phyloP scores from a whole-genome alignment of 2,113 vertebrate genomes.

The Phaetusa simplex region DNA sequence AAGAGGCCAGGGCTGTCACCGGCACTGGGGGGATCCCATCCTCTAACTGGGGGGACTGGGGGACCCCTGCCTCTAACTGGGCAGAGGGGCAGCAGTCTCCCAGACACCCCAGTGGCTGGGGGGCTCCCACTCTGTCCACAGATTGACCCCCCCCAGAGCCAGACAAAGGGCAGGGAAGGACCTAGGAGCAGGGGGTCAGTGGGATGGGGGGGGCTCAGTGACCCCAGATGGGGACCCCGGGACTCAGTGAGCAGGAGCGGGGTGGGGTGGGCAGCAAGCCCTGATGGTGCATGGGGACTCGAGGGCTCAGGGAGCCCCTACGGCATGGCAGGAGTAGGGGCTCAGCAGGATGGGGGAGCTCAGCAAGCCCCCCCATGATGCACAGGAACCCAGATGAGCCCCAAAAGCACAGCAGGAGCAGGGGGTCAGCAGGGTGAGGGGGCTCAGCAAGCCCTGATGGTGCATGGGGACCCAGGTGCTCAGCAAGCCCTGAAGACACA shows the following conservation, averaged over 20 bases:
- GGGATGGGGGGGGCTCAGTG: background rate
- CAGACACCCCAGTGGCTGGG: background rate
- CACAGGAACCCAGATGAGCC: no score
- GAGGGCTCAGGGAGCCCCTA: fast-evolving
- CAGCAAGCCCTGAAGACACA: background rate
- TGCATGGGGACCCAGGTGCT: background rate
- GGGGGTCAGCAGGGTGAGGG: background rate
- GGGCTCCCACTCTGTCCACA: background rate
- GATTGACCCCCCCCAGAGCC: background rate
- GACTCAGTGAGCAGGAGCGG: background rate
- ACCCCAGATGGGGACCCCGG: background rate
- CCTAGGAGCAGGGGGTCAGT: no score
- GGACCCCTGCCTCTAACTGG: background rate
- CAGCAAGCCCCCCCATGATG: background rate
- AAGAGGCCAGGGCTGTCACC: background rate
- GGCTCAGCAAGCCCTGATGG: no score
- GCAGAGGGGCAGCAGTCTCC: background rate
- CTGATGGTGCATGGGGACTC: background rate
- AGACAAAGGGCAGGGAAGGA: background rate
- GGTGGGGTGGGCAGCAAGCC: background rate
- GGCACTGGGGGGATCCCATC: fast-evolving
- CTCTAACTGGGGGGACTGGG: no score
- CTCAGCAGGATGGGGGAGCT: background rate
- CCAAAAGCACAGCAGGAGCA: background rate
- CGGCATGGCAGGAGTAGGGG: background rate